phyloP scores from a whole-genome alignment of 2,888 invertebrate genomes.

The Ochropleura plecta region DNA sequence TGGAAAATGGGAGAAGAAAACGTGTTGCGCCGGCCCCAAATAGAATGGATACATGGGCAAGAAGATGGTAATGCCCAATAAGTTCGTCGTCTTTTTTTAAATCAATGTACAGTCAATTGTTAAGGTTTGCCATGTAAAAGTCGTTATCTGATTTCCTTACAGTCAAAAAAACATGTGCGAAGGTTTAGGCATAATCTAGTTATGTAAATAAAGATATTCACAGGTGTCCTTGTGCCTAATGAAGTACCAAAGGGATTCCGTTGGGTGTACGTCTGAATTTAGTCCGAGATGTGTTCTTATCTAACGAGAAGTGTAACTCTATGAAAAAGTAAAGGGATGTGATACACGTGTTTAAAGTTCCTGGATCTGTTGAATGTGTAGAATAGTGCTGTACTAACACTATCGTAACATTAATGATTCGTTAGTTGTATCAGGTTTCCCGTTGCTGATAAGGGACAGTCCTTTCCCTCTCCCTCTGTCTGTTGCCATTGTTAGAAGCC shows the following conservation, averaged over 20 bases:
- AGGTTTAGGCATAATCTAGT: neutral
- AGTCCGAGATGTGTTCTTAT: slow-evolving; percentile 53
- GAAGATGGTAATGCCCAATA: neutral
- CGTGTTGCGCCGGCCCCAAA: too few relatives aligned
- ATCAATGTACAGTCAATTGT: neutral
- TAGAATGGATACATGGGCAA: too few relatives aligned
- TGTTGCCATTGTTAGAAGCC: neutral
- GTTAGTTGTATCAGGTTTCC: neutral
- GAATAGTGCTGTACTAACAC: slow-evolving; percentile 36
- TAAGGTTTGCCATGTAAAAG: neutral
- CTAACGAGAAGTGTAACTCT: slow-evolving; percentile 53
- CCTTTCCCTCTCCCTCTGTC: neutral
- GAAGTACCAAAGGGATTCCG: slow-evolving; percentile 47
- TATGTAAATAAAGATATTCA: neutral
- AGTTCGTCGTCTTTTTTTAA: neutral
- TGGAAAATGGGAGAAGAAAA: too few relatives aligned
- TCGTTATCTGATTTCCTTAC: neutral
- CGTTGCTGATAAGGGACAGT: neutral
- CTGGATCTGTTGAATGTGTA: slow-evolving; percentile 20
- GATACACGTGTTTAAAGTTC: slow-evolving; percentile 34
- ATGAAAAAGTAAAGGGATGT: slow-evolving; percentile 43
- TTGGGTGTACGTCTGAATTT: slow-evolving; percentile 32
- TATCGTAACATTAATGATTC: slow-evolving; percentile 10
- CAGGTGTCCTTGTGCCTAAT: neutral
- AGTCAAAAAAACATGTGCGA: neutral